Evolutionary conservation across 2,888 invertebrate species (phyloP), one percentile per base, ranked within the genome.

Genomic region (Synergus gifuensis): DNA sequence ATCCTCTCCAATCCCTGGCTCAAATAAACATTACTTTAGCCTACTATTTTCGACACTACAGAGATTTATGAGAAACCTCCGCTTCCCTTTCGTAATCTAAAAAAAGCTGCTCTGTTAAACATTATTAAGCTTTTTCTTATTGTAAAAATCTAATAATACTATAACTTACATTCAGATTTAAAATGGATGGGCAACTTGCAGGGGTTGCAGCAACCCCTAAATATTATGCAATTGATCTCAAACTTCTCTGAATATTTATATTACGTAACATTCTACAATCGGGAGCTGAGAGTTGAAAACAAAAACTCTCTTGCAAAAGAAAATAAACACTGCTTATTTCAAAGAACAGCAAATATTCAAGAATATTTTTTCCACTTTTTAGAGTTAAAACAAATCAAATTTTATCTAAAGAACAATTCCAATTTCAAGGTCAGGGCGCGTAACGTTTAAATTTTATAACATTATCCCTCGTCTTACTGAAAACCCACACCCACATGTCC

Each of bases 401-500:
- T n/a, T 54, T 9, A 2, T 9, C 8, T 9, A 60, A 28, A 12
- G 22, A 0, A 22, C 18, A n/a, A 22, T 66, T 66, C n/a, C 42
- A 18, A 42, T 66, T 66, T 42, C 64, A 66, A 66, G 64, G 42
- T 66, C 18, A 40, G 16, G 9, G 1, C 18, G n/a, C 64, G 64
- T 66, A 66, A 66, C 42, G 42, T 66, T 18, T 42, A 42, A 64
- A 64, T 36, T 36, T 36, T 28, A 36, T 16, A 28, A 63, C 16
- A 63, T 36, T n/a, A n/a, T 14, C 36, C 36, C 36, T 63, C 63
- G 16, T 16, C 64, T 66, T 66, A 66, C 40, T 42, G 18, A 66
- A 66, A 66, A 66, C 42, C 64, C 28, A 9, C 64, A n/a, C 64
- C 36, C 73, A 54, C 49, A 73, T 49, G 28, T 49, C 69, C 46